Evolutionary conservation across 2,888 invertebrate genomes (phyloP).

Genomic region (Pecten maximus): DNA sequence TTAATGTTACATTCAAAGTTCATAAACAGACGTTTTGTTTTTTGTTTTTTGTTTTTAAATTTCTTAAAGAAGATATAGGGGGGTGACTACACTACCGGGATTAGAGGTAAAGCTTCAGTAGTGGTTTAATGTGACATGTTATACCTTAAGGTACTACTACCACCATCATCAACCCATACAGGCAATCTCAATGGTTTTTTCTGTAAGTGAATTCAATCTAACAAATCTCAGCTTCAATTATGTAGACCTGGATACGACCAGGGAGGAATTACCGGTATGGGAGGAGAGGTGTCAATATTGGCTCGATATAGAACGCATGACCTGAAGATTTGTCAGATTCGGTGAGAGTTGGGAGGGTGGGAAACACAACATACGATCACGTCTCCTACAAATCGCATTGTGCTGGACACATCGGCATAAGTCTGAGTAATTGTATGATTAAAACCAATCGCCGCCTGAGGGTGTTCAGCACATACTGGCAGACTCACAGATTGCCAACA

Average conservation of each 20-base stretch:
- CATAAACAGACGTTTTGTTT: too few species aligned
- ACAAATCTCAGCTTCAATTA: neutral
- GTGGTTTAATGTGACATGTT: neutral
- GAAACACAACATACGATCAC: neutral
- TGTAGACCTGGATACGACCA: neutral
- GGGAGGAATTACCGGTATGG: neutral
- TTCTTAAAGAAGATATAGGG: too few species aligned
- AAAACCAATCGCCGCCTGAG: neutral
- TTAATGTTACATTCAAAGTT: too few species aligned
- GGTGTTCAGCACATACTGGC: neutral
- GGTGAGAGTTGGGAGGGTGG: neutral
- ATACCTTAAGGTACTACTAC: neutral
- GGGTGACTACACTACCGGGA: neutral
- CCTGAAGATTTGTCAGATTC: neutral
- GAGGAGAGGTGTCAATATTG: neutral
- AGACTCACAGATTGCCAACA: neutral
- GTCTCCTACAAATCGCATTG: neutral
- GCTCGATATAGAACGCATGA: neutral
- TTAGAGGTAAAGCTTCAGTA: neutral
- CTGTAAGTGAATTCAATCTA: neutral
- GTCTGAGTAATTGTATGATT: neutral
- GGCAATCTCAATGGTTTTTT: neutral
- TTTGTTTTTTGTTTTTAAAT: too few species aligned
- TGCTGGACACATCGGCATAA: neutral
- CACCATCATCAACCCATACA: neutral